Evolutionary conservation across 1,140 invertebrate genomes (phyloP), one percentile per base, ranked within the genome.

Genomic region (Saxidomus purpurata): DNA sequence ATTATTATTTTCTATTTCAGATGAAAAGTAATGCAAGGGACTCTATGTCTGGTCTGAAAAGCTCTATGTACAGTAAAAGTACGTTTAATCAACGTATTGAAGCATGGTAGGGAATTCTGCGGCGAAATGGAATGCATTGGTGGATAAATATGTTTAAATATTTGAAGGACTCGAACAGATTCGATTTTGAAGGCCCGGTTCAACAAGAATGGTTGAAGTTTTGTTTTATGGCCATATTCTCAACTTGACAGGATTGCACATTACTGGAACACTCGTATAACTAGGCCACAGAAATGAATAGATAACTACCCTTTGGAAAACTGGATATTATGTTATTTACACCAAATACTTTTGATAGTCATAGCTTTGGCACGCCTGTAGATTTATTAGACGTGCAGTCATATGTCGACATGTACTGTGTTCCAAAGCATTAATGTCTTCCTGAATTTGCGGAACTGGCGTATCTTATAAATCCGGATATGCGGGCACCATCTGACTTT

Each of bases 21-120:
- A 67, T 67, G 34, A 67, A 67, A 25, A 43, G 38, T 76, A 43
- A 38, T 49, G 15, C 34, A 11, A 61, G 19, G 28, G 82, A 90
- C 55, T 19, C 25, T 36, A 83, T 85, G 63, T 59, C 86, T 49
- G 55, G 86, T 22, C 19, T 43, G 40, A 71, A 67, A 43, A 88
- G 76, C 36, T 82, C 77, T 69, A 63, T 85, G 28, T 91, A 77
- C 34, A 81, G 87, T 19, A 83, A 85, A 59, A 91, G 87, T 61
- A 91, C 87, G 28, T 25, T 67, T 31, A 91, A 91, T 49, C 87
- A 91, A 36, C 40, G 90, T 36, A 89, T 89, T 74, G 86, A 91
- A 91, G 22, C 59, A 36, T 89, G 71, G 52, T 89, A 87, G 87
- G 36, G 86, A 43, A 77, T 71, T 47, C 81, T 91, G 28, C 47